Evolutionary conservation across 2,797 vertebrate genomes (phyloP), one percentile per base, ranked within the genome.

Genomic region (Centroberyx gerrardi): DNA sequence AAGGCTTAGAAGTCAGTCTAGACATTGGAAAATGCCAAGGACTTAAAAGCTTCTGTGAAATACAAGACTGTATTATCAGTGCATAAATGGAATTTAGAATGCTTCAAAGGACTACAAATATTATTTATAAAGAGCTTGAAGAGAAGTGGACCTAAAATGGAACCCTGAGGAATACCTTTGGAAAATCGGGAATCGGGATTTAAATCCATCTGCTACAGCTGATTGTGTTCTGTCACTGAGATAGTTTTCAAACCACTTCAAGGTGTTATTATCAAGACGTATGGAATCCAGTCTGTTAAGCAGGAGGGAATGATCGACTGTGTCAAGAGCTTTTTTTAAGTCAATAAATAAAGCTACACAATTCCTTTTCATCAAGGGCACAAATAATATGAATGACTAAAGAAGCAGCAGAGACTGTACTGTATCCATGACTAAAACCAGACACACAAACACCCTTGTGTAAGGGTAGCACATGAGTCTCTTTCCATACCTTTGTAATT

Each of bases 31-130:
- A 15, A 63, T 69, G 73, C 46, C 2, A 78, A 56, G 18, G 65
- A 71, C 81, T 85, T 73, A 72, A 49, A 68, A 52, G 8, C 18
- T 28, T 18, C 42, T 76, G 28, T 40, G 55, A 56, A 46, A 67
- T 65, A 66, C 74, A 72, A 42, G 0, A 63, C 28, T 56, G 46
- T 33, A 33, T 33, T 15, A 69, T 28, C 5, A 5, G 53, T 14
- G 49, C 59, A 46, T 3, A 59, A 62, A n/a, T n/a, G 22, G 54
- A 9, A 72, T 80, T 75, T 22, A 9, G 17, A 17, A 80, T 40
- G 33, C 28, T 22, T 4, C 3, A 18, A 12, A 38, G 28, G 18
- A 4, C 56, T 62, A 58, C 51, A 66, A 69, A 71, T n/a, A 70
- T 54, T 76, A 18, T 46, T 28, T 53, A 40, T 6, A 52, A 10